A percentile compares a stretch with the other conserved stretches of the same genome.
Conservation (phyloP, 2,888 invertebrate species). For the Cerastoderma edule region DNA sequence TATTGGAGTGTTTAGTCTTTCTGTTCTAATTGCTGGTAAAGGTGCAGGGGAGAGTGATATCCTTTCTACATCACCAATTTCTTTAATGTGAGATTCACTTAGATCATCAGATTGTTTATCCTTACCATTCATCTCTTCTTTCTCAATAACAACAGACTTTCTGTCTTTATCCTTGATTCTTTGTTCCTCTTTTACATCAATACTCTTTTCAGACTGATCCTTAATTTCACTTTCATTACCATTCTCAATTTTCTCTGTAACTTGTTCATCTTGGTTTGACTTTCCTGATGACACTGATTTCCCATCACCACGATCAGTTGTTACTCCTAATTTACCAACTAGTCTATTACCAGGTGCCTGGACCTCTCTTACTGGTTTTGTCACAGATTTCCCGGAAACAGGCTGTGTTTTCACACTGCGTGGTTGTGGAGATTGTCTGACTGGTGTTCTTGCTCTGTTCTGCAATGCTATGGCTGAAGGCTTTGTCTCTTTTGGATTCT, state of each 20-base stretch:
- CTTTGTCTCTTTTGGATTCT: not conserved
- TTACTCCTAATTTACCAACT: not conserved
- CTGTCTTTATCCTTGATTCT: too few species aligned
- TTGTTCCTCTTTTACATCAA: too few species aligned
- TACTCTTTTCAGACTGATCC: too few species aligned
- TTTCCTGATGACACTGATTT: not conserved
- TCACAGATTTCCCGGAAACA: not conserved
- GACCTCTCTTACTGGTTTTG: not conserved
- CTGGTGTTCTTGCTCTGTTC: not conserved
- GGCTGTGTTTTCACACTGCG: not conserved
- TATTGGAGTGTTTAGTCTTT: too few species aligned
- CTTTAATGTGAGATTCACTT: too few species aligned
- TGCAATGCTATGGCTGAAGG: not conserved
- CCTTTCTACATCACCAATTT: too few species aligned
- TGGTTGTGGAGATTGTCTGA: not conserved
- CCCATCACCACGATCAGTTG: not conserved
- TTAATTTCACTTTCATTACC: slow-evolving; percentile 4
- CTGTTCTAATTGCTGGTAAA: too few species aligned
- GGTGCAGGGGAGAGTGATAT: too few species aligned
- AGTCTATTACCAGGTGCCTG: not conserved
- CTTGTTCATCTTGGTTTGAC: too few species aligned
- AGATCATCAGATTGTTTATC: too few species aligned
- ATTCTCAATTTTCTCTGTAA: not conserved
- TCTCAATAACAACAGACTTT: too few species aligned
- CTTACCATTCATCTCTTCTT: too few species aligned